Base-by-base conservation (phyloP, 2,113 vertebrate genomes). In the Proteles cristata region DNA sequence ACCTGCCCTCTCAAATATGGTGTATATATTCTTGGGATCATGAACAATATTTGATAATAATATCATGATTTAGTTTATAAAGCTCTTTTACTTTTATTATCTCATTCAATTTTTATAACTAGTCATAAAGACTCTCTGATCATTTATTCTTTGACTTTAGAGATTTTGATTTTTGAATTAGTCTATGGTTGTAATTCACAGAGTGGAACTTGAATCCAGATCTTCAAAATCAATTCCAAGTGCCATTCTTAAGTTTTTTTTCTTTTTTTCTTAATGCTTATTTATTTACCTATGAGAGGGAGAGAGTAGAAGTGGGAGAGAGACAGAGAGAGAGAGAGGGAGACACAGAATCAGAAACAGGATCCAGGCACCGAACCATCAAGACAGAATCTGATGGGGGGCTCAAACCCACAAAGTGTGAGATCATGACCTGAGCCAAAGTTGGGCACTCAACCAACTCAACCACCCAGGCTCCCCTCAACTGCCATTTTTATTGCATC, bases 81-180 rank as follows among this genome's bases (percentile, higher is more conserved):
- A 55, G 39, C 3, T 68, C 19, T 35, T 96, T 61, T 25, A 26
- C 2, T 83, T 55, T 65, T 68, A 69, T 50, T 16, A 43, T 85
- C 65, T 93, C 14, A 80, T 55, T 84, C n/a, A 63, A 65, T 71
- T 68, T 89, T 82, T 95, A 45, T 1, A 77, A 11, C 45, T 76
- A 80, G 11, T 73, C 73, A 25, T 80, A 90, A 83, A 88, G n/a
- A 69, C 8, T 69, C 26, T 82, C 3, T 12, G 5, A 2, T 90
- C 9, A 9, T 71, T 94, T 90, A 90, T 66, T 35, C 10, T 69
- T 5, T 73, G 63, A 9, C 15, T 35, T 89, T 7, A 80, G 14
- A 73, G 48, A 66, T 71, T 68, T 86, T 91, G 35, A 87, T 35
- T 88, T 93, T 83, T 69, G n/a, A 96, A 69, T 92, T 76, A 84